A percentile compares a stretch with the other conserved stretches of the same genome.
Conservation (phyloP, 2,113 vertebrate species). For the Callospermophilus lateralis region DNA sequence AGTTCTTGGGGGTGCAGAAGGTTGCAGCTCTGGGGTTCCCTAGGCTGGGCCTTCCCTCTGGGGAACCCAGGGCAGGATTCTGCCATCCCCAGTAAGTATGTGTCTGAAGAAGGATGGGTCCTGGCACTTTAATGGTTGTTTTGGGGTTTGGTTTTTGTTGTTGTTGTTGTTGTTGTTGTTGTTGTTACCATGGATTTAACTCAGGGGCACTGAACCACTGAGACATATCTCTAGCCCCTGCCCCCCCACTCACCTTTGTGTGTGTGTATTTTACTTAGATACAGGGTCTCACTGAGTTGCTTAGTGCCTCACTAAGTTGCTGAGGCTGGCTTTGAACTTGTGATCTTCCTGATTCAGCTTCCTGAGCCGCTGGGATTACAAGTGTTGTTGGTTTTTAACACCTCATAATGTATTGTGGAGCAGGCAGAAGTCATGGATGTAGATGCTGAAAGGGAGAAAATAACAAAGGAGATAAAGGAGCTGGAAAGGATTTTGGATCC, state of each 20-base stretch:
- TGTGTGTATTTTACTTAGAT: too few species aligned
- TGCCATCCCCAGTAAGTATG: fast-evolving
- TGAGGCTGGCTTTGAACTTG: too few species aligned
- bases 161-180: too few species aligned
- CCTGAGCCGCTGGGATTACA: too few species aligned
- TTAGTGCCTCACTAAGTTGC: too few species aligned
- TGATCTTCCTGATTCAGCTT: too few species aligned
- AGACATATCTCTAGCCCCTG: too few species aligned
- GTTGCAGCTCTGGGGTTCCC: neutral
- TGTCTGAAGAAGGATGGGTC: neutral
- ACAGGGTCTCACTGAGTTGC: too few species aligned
- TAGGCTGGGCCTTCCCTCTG: fast-evolving
- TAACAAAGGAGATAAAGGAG: constrained; percentile 88
- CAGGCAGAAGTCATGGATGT: constrained; percentile 72
- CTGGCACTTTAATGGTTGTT: fast-evolving
- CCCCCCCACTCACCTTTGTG: too few species aligned
- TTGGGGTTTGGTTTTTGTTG: too few species aligned
- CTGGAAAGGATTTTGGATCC: constrained; percentile 88
- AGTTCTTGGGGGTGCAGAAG: neutral
- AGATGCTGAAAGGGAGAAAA: constrained; percentile 85
- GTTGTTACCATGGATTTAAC: too few species aligned
- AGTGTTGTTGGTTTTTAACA: neutral
- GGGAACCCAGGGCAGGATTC: neutral
- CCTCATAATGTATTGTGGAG: fast-evolving
- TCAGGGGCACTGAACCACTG: too few species aligned